Conservation (phyloP, 2,797 vertebrate genomes). For the Channallabes apus region DNA sequence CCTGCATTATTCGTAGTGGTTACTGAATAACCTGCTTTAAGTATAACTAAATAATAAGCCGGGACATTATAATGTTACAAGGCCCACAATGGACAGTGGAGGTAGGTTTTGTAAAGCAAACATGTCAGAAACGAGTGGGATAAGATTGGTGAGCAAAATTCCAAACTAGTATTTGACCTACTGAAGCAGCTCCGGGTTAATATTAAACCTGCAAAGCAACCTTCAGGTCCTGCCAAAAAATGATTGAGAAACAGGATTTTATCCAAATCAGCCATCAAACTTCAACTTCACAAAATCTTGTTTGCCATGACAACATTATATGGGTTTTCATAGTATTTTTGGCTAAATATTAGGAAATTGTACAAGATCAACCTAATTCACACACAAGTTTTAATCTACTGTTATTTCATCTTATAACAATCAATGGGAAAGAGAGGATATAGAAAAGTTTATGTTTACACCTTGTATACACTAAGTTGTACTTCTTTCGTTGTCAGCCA, state of each 20-base stretch:
- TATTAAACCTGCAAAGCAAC: constrained; percentile 35
- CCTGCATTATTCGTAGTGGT: not conserved
- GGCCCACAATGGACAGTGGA: not conserved
- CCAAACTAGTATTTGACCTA: constrained; percentile 28
- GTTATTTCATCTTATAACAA: too few species aligned
- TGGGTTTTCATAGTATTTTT: too few species aligned
- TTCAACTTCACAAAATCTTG: too few species aligned
- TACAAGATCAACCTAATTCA: too few species aligned
- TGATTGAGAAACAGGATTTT: constrained; percentile 6
- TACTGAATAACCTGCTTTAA: not conserved
- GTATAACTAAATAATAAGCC: not conserved
- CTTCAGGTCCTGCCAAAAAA: not conserved
- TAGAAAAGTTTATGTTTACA: too few species aligned
- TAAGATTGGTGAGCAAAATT: constrained; percentile 25
- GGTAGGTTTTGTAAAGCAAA: constrained; percentile 33
- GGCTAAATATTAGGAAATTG: too few species aligned
- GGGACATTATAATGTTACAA: not conserved
- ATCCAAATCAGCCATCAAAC: not conserved
- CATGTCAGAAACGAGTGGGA: not conserved
- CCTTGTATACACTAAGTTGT: too few species aligned
- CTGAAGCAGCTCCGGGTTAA: constrained; percentile 26
- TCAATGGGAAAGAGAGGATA: too few species aligned
- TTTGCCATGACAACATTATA: too few species aligned
- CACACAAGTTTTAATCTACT: too few species aligned
- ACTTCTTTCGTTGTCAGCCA: too few species aligned